Evolutionary conservation across 2,888 invertebrate genomes (phyloP).

Genomic region (Acrobasis repandana): DNA sequence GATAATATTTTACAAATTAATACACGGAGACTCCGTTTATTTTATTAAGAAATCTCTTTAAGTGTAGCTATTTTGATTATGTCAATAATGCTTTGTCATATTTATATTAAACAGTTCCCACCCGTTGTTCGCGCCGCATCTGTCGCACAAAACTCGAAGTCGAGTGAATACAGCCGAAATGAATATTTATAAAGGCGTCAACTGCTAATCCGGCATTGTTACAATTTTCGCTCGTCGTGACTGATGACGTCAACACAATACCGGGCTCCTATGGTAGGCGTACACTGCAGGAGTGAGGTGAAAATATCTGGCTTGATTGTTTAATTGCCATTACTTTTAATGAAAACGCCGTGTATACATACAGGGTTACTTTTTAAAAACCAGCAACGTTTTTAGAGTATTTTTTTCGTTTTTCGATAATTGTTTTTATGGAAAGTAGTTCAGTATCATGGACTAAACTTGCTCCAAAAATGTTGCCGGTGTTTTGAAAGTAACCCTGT

Average conservation of each 20-base stretch:
- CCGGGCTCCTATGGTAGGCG: slow-evolving; percentile 55
- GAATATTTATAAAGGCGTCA: slow-evolving; percentile 82
- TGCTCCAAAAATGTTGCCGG: too few relatives aligned
- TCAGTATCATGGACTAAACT: too few relatives aligned
- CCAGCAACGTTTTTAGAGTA: too few relatives aligned
- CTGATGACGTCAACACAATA: slow-evolving; percentile 77
- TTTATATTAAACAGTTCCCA: slow-evolving; percentile 8
- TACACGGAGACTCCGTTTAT: too few relatives aligned
- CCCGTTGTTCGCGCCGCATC: slow-evolving; percentile 52
- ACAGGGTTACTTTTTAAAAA: too few relatives aligned
- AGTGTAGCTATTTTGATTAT: slow-evolving; percentile 3
- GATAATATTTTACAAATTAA: too few relatives aligned
- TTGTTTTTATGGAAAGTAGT: too few relatives aligned
- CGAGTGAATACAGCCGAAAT: slow-evolving; percentile 68
- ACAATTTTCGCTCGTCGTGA: slow-evolving; percentile 72
- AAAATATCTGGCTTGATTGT: too few relatives aligned
- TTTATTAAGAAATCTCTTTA: too few relatives aligned
- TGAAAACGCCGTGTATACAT: too few relatives aligned
- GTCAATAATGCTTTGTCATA: slow-evolving; percentile 16
- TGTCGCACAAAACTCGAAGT: slow-evolving; percentile 66
- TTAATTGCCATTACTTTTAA: background rate
- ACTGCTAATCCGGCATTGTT: slow-evolving; percentile 79
- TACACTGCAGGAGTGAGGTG: slow-evolving; percentile 44
- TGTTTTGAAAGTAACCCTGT: too few relatives aligned
- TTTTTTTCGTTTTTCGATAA: too few relatives aligned